A percentile compares a stretch with the other conserved stretches of the same genome.
Evolutionary conservation across 92 coral and sea anemone genomes (phyloP).

Genomic region (Chrysogorgia sp.): DNA sequence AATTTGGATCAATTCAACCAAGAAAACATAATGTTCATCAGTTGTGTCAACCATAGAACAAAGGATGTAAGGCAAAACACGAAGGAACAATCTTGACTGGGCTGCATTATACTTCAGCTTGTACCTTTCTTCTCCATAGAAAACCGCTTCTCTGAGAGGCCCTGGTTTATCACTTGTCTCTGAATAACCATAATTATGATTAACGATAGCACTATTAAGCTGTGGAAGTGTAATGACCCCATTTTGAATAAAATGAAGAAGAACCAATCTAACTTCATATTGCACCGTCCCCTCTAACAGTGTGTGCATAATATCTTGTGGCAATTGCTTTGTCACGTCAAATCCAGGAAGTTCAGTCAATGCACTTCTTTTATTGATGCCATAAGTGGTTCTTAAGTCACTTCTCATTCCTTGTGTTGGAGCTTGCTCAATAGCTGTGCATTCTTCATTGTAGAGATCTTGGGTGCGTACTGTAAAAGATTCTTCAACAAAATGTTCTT

Average conservation of each 20-base stretch:
- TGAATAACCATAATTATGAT: too few relatives aligned
- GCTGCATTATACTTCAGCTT: constrained; percentile 36
- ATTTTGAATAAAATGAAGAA: not conserved
- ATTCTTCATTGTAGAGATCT: not conserved
- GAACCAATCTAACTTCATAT: not conserved
- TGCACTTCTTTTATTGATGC: constrained; percentile 38
- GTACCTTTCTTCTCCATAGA: constrained; percentile 4
- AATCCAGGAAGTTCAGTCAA: constrained; percentile 50
- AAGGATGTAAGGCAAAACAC: constrained; percentile 18
- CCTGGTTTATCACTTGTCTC: too few relatives aligned
- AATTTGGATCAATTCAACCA: too few relatives aligned
- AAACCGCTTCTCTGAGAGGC: too few relatives aligned
- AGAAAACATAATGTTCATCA: not conserved
- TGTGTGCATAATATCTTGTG: constrained; percentile 66
- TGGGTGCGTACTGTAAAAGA: constrained; percentile 8
- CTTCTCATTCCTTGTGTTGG: not conserved
- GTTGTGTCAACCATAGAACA: not conserved
- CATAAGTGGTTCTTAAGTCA: constrained; percentile 40
- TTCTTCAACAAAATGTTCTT: constrained; percentile 9
- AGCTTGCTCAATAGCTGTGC: constrained; percentile 7
- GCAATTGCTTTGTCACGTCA: constrained; percentile 55
- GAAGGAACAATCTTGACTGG: constrained; percentile 11
- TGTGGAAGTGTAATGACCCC: too few relatives aligned
- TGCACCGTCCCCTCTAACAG: constrained; percentile 64
- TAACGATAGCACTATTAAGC: too few relatives aligned